phyloP scores from a whole-genome alignment of 2,797 vertebrate species.

The Yasuhikotakia modesta region DNA sequence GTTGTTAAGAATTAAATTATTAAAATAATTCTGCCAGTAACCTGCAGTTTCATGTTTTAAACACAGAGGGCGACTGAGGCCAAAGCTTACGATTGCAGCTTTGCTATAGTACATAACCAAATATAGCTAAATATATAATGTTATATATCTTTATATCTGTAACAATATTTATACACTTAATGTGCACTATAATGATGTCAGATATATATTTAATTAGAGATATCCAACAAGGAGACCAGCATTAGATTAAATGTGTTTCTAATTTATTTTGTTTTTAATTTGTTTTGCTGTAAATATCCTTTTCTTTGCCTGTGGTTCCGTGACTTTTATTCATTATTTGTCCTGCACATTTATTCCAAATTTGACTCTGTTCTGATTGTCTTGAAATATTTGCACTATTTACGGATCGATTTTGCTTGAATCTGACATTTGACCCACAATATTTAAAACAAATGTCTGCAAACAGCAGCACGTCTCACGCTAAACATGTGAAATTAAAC shows the following conservation, averaged over 20 bases:
- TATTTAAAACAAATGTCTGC: too few relatives aligned
- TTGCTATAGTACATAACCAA: too few relatives aligned
- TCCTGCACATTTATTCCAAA: not conserved
- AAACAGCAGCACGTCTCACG: too few relatives aligned
- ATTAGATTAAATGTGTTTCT: not conserved
- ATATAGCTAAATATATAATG: not conserved
- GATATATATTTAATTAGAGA: not conserved
- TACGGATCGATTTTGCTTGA: too few relatives aligned
- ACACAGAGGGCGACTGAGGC: too few relatives aligned
- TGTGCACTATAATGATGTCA: slow-evolving; percentile 37
- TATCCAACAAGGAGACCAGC: slow-evolving; percentile 12
- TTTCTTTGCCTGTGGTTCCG: not conserved
- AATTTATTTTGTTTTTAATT: not conserved
- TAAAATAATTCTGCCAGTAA: too few relatives aligned
- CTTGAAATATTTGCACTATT: slow-evolving; percentile 52
- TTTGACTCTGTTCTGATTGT: slow-evolving; percentile 4
- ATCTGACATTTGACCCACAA: too few relatives aligned
- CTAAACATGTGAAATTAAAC: not conserved
- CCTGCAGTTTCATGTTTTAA: too few relatives aligned
- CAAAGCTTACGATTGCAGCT: too few relatives aligned
- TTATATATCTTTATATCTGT: not conserved
- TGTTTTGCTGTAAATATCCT: not conserved
- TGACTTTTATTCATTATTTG: slow-evolving; percentile 6
- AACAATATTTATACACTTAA: not conserved
- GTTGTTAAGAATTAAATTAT: too few relatives aligned